Evolutionary conservation across 2,888 invertebrate genomes (phyloP).

Genomic region (Parnassius smintheus): DNA sequence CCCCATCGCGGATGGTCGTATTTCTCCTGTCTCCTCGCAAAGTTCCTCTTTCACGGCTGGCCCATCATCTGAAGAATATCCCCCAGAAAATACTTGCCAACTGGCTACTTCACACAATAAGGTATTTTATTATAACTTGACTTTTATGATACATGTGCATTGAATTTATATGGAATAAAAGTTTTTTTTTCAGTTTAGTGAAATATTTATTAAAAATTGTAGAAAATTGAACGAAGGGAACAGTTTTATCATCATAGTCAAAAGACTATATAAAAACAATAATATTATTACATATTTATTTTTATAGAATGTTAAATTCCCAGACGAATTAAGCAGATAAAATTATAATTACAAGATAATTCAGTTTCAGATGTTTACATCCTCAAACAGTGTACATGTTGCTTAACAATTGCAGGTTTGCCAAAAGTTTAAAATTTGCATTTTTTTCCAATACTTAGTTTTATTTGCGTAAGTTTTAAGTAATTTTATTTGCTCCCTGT

Average conservation of each 20-base stretch:
- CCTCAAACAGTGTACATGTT: slow-evolving; percentile 43
- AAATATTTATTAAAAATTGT: slow-evolving; percentile 1
- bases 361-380: slow-evolving; percentile 33
- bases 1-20: slow-evolving; percentile 83
- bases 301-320: slow-evolving; percentile 43
- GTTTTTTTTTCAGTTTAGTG: background rate
- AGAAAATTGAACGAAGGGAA: background rate
- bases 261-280: background rate
- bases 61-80: slow-evolving; percentile 74
- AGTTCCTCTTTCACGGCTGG: slow-evolving; percentile 67
- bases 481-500: slow-evolving; percentile 52
- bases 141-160: slow-evolving; percentile 6
- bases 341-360: slow-evolving; percentile 38
- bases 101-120: slow-evolving; percentile 82
- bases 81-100: slow-evolving; percentile 78
- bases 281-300: slow-evolving; percentile 12
- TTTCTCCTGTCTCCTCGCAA: slow-evolving; percentile 81
- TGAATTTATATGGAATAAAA: slow-evolving; percentile 23
- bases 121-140: slow-evolving; percentile 72
- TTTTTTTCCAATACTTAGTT: slow-evolving; percentile 71
- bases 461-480: slow-evolving; percentile 45
- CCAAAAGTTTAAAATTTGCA: slow-evolving; percentile 80
- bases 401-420: slow-evolving; percentile 81
- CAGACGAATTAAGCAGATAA: slow-evolving; percentile 48
- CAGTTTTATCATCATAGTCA: slow-evolving; percentile 26